Evolutionary conservation across 2,113 vertebrate genomes (phyloP), one percentile per base, ranked within the genome.

Genomic region (Hemiprocne comata): DNA sequence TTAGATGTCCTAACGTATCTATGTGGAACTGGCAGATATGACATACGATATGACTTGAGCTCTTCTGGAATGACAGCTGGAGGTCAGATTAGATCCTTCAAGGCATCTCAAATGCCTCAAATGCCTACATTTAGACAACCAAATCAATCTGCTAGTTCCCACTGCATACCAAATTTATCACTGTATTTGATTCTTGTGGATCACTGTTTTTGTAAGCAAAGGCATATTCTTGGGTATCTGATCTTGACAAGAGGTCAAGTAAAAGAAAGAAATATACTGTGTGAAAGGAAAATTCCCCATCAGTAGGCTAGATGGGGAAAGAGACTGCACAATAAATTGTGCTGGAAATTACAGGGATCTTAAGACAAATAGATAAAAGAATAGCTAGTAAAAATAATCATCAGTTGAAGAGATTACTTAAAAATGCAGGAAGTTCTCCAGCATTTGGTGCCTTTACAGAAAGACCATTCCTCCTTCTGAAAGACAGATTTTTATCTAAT

Each of bases 61-160:
- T 90, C 65, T 93, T 93, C 71, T 85, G 79, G 31, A 87, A 33
- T 75, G 74, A 92, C 58, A 90, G 48, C 67, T 94, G 66, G 66
- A 75, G 66, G 71, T 92, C 82, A 90, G 75, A 87, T 78, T 75
- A 87, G 34, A 91, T 75, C 85, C 17, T 71, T 89, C 10, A 83
- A 76, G 77, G 51, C 36, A 76, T 77, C 46, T 94, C 44, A 89
- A 73, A 89, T 58, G 44, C 29, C 29, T 72, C 34, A 75, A 57
- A 85, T 55, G 57, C 19, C 13, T 65, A 51, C 48, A 20, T 76
- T 92, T 87, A 90, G 38, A 72, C 48, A 93, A 87, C 55, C 21
- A 87, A 87, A 82, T 74, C 28, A 58, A 72, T 81, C 82, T 82
- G 17, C 23, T 88, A 36, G 40, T 76, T 94, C 31, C 10, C 17